A percentile compares a stretch with the other conserved stretches of the same genome.
These are phyloP conservation scores for Oxyura jamaicensis DNA, from an alignment of 2,113 vertebrate species.

Conservation along the genomic window DNA sequence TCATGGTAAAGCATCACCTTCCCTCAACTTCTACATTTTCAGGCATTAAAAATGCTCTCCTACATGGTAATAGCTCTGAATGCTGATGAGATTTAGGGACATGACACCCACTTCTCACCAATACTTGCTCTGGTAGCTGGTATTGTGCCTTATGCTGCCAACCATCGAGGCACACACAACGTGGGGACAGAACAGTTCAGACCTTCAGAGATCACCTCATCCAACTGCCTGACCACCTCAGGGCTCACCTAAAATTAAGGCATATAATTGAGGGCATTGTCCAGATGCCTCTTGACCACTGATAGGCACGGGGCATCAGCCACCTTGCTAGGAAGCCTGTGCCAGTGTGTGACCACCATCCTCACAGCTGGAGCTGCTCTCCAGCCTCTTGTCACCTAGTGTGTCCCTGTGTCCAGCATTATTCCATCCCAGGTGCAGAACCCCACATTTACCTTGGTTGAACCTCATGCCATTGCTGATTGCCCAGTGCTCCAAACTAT, in stretches of 20 bases:
- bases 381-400: not conserved
- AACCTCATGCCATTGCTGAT: not conserved
- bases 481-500: not conserved
- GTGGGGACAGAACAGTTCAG: too few species aligned
- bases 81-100: not conserved
- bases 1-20: not conserved
- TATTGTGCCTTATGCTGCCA: not conserved
- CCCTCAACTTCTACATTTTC: not conserved
- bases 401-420: not conserved
- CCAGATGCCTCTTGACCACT: too few species aligned
- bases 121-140: not conserved
- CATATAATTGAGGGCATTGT: too few species aligned
- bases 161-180: not conserved
- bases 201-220: too few species aligned
- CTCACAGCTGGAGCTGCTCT: not conserved
- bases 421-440: not conserved
- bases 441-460: not conserved
- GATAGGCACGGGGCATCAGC: too few species aligned
- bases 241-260: too few species aligned
- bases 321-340: too few species aligned
- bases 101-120: rapidly evolving
- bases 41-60: not conserved
- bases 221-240: too few species aligned
- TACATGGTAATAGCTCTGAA: not conserved
- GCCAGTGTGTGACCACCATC: too few species aligned